Base-by-base conservation (phyloP, 2,797 vertebrate species). In the Aplochiton taeniatus region DNA sequence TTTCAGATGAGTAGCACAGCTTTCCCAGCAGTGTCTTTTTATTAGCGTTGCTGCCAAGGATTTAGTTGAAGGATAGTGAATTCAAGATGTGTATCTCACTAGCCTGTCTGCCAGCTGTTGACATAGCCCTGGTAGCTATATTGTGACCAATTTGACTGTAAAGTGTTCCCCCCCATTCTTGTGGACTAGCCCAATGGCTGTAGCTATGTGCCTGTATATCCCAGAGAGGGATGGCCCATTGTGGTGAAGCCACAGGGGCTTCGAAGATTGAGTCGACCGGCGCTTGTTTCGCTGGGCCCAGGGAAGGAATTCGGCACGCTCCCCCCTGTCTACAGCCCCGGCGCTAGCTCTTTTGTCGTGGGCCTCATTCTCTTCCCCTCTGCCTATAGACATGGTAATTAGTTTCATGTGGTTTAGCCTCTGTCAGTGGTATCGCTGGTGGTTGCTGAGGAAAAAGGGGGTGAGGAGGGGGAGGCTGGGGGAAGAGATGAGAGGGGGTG, bases 321-420 rank as follows among this genome's bases (percentile, higher is more conserved):
- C 63, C 67, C 72, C 65, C 42, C 66, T 54, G 70, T 52, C 66
- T 44, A 54, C 53, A 52, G 72, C 60, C 61, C 10, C 56, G 47
- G 61, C 45, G 47, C 78, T 66, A 62, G 56, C 68, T 75, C 77
- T 75, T 83, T 84, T 82, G 82, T 85, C 81, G 82, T 76, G 77
- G 73, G 59, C 19, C 52, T 42, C 17, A 12, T 7, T 43, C 18
- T n/a, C 62, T 45, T 43, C 56, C 73, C 58, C 57, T 68, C 61
- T 61, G 44, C 73, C 83, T 70, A 84, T 81, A 87, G 80, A 81
- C 77, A 87, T 85, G 85, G 50, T 85, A 87, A 85, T 87, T 79
- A 78, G 79, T 69, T 75, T 80, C 75, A 85, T 77, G 81, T 74
- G 80, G 78, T 56, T 51, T 79, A 16, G 41, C 46, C 53, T 64